Percentiles rank a stretch among this genome's conserved stretches.
Conservation (phyloP, 1,140 invertebrate genomes). For the Meloidogyne chitwoodi region DNA sequence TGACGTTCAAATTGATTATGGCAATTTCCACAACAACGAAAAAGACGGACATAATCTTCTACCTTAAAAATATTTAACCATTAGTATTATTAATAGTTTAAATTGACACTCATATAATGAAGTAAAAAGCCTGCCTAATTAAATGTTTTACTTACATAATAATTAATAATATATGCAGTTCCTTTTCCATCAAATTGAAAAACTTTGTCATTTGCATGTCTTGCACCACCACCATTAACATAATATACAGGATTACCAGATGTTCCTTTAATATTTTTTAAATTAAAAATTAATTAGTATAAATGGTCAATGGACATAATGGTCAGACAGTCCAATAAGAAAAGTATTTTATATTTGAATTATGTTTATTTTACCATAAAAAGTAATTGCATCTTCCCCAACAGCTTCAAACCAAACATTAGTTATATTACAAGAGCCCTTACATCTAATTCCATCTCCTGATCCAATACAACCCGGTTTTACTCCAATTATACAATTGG, state of each 20-base stretch:
- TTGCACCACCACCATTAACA: not conserved
- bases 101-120: too few relatives aligned
- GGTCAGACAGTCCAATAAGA: too few relatives aligned
- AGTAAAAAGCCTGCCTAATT: too few relatives aligned
- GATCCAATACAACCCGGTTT: not conserved
- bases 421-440: not conserved
- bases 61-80: not conserved
- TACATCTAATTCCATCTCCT: not conserved
- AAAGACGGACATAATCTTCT: not conserved
- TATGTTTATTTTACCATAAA: not conserved
- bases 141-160: too few relatives aligned
- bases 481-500: not conserved
- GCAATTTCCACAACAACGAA: constrained; percentile 13
- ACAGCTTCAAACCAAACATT: not conserved
- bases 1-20: not conserved
- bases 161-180: not conserved
- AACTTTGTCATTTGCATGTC: not conserved
- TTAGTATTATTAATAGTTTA: too few relatives aligned
- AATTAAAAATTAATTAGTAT: too few relatives aligned
- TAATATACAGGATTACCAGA: not conserved
- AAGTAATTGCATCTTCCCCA: not conserved
- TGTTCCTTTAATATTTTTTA: not conserved
- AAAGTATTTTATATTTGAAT: not conserved
- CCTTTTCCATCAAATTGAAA: not conserved
- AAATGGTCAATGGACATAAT: too few relatives aligned